A percentile compares a stretch with the other conserved stretches of the same genome.
These are phyloP conservation scores for Gasterosteus aculeatus DNA, from an alignment of 2,113 vertebrate genomes.

Conservation along the genomic window DNA sequence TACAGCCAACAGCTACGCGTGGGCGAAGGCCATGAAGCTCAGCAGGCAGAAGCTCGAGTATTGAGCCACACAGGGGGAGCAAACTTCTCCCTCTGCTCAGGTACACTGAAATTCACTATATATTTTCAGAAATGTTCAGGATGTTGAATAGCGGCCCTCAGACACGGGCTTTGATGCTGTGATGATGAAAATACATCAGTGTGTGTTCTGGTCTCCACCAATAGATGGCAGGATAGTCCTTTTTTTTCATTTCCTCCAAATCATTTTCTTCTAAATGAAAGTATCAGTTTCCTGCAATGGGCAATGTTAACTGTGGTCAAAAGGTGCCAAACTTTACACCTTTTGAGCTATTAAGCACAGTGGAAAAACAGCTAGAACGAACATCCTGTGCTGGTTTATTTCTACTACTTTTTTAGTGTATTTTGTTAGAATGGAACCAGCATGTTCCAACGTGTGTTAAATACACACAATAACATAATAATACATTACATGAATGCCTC, in stretches of 20 bases:
- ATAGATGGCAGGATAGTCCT: slow-evolving; percentile 40
- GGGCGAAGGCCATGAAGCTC: not conserved
- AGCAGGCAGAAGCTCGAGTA: not conserved
- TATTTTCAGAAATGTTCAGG: not conserved
- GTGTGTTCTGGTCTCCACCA: slow-evolving; percentile 4
- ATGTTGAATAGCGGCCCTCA: too few species aligned
- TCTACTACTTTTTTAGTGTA: not conserved
- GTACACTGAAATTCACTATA: too few species aligned
- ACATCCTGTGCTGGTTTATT: not conserved
- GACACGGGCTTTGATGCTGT: not conserved
- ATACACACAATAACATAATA: slow-evolving; percentile 12
- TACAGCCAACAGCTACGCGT: not conserved
- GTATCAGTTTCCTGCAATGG: not conserved
- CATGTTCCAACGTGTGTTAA: slow-evolving; percentile 21
- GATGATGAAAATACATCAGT: not conserved
- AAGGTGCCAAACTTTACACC: too few species aligned
- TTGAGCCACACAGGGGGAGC: too few species aligned
- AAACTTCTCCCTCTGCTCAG: not conserved
- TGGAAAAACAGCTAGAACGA: not conserved
- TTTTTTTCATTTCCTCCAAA: not conserved
- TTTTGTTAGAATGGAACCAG: not conserved
- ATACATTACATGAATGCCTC: not conserved
- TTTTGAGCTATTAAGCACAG: not conserved
- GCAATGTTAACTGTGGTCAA: not conserved
- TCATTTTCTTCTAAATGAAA: not conserved